Conservation (phyloP, 2,113 vertebrate species). For the Pica pica region DNA sequence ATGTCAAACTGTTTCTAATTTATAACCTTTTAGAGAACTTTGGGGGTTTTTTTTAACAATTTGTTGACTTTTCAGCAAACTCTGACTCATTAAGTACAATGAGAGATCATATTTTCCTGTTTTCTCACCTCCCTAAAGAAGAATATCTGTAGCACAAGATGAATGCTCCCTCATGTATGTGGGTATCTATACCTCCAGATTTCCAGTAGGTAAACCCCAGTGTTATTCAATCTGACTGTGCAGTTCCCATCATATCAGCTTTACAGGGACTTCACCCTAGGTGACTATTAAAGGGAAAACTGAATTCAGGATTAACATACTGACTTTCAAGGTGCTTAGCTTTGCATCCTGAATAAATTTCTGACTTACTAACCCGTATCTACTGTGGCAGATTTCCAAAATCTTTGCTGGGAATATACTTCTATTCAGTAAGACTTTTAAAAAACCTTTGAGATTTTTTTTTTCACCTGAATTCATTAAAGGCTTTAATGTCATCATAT, state of each 20-base stretch:
- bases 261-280: neutral
- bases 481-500: constrained; percentile 15
- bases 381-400: neutral
- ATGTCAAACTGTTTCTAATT: neutral
- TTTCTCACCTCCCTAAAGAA: neutral
- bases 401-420: neutral
- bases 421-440: neutral
- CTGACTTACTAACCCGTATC: neutral
- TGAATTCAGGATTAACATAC: neutral
- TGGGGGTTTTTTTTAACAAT: neutral
- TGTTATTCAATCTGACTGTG: neutral
- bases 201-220: neutral
- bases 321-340: neutral
- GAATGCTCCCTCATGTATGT: neutral
- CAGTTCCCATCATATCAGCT: neutral
- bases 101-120: neutral
- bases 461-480: neutral
- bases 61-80: neutral
- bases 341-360: constrained; percentile 1
- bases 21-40: neutral
- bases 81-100: neutral
- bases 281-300: neutral
- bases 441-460: neutral
- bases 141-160: neutral
- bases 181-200: neutral